Conservation (phyloP, 1,140 invertebrate species). For the Sinella curviseta region DNA sequence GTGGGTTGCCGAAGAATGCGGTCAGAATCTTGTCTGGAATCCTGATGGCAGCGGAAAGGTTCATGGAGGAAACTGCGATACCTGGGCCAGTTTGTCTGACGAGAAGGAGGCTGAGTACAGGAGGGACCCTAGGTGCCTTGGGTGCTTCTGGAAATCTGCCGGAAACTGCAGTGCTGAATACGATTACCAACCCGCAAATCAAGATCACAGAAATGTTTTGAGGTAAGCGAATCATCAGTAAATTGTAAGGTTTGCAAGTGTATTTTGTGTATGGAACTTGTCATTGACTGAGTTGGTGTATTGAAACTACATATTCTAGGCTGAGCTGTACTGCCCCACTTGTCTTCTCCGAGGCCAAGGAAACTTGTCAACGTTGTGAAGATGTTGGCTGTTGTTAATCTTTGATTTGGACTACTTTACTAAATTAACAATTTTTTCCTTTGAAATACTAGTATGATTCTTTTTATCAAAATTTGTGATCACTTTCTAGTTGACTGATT, state of each 20-base stretch:
- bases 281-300: too few species aligned
- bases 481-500: too few species aligned
- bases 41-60: background rate
- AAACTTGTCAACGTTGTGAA: constrained; percentile 15
- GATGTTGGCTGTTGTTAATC: too few species aligned
- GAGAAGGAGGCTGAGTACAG: background rate
- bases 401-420: too few species aligned
- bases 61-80: constrained; percentile 13
- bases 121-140: background rate
- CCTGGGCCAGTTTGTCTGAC: background rate
- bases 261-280: too few species aligned
- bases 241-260: too few species aligned
- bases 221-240: background rate
- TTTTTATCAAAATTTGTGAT: too few species aligned
- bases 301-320: too few species aligned
- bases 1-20: background rate
- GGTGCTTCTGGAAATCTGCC: background rate
- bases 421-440: too few species aligned
- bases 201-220: background rate
- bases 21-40: background rate
- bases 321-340: background rate
- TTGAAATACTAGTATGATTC: too few species aligned
- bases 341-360: background rate
- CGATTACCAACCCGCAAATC: background rate
- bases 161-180: background rate